Evolutionary conservation across 1,140 invertebrate species (phyloP).

Genomic region (Caerostris extrusa): DNA sequence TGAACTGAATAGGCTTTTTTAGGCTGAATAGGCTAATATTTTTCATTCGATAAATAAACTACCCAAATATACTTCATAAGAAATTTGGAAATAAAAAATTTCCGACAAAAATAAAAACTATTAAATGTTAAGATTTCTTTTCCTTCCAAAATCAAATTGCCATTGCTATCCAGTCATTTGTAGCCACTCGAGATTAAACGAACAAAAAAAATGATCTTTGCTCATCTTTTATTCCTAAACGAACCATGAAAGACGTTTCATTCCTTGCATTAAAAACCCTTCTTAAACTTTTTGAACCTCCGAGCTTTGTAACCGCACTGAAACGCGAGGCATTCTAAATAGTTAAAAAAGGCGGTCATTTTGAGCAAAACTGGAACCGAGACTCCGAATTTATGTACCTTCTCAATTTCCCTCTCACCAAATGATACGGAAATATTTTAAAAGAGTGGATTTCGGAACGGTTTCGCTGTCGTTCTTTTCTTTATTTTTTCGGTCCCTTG

Average conservation of each 20-base stretch:
- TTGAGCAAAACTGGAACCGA: background rate
- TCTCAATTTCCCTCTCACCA: slow-evolving; percentile 49
- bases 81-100: too few relatives aligned
- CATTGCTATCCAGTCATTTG: background rate
- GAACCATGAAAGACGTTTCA: slow-evolving; percentile 27
- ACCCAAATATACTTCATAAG: too few relatives aligned
- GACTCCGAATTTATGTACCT: slow-evolving; percentile 37
- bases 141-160: background rate
- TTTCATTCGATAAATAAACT: too few relatives aligned
- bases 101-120: too few relatives aligned
- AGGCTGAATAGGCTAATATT: too few relatives aligned
- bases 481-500: background rate
- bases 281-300: background rate
- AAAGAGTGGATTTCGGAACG: slow-evolving; percentile 65
- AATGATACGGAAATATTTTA: slow-evolving; percentile 75
- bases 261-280: background rate
- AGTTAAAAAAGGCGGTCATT: background rate
- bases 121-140: too few relatives aligned
- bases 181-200: background rate
- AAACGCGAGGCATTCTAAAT: background rate
- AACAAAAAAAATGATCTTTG: too few relatives aligned
- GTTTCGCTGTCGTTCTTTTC: background rate
- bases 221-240: background rate
- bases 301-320: background rate
- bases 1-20: too few relatives aligned